Evolutionary conservation across 2,113 vertebrate species (phyloP), one percentile per base, ranked within the genome.

Genomic region (Collichthys lucidus): DNA sequence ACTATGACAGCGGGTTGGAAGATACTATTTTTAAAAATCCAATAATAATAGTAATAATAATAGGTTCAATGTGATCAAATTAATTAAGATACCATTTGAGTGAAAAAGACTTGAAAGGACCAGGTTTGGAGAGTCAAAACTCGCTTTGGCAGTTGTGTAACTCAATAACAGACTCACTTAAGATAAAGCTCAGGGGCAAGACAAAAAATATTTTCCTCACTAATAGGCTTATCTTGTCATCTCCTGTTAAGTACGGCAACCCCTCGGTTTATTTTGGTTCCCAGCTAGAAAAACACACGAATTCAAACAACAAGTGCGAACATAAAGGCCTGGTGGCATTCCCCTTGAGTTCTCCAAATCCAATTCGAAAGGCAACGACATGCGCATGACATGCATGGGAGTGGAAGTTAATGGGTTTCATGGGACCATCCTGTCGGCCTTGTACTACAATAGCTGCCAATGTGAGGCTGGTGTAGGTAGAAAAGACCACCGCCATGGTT

Each of bases 351-450:
- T 90, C 71, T 74, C 66, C 22, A 73, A 90, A 92, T 92, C 85
- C 68, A 91, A 92, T 91, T 90, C 87, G 68, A 85, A 79, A 76
- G 81, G 86, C 82, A 91, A 93, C 66, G 10, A 70, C 56, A 83
- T 77, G 88, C 91, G 49, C 92, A 86, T 92, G 92, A 94, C 84
- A 84, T 61, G 73, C 86, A 84, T 60, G 63, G 56, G 72, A 88
- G 66, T 17, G 56, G 62, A 60, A 78, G 62, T 60, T 88, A 90
- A 92, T 92, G 72, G 67, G 55, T 86, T 92, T 91, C 92, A 92
- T 88, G 86, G 79, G 92, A 92, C 80, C 81, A 35, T 86, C 72
- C 62, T 20, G 50, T 77, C 59, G 50, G 63, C 40, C 46, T 71
- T 26, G 55, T 60, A 22, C 55, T 19, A 73, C 24, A 75, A 63